These are phyloP conservation scores for Diploscapter pachys DNA, from an alignment of 1,140 invertebrate genomes.

Conservation along the genomic window DNA sequence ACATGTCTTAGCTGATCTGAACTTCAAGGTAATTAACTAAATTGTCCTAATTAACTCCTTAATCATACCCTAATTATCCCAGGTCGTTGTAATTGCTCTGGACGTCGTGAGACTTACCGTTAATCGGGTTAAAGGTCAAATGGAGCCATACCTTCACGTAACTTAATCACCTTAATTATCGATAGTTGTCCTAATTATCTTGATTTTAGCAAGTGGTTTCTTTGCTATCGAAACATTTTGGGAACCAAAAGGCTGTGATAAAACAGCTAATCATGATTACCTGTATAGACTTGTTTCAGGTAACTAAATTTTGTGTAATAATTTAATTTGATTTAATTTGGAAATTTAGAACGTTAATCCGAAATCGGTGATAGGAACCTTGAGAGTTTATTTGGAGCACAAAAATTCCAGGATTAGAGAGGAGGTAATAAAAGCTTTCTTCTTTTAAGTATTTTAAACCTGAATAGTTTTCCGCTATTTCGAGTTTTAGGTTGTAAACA, in stretches of 20 bases:
- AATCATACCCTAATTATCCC: no score
- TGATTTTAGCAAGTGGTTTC: conserved; percentile 34
- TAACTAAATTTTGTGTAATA: no score
- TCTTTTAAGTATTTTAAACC: conserved; percentile 8
- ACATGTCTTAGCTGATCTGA: conserved; percentile 37
- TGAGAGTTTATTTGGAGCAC: conserved; percentile 28
- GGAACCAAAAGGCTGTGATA: conserved; percentile 38
- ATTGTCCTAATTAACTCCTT: background rate
- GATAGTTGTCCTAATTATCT: background rate
- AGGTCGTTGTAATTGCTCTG: conserved; percentile 32
- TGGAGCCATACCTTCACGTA: conserved; percentile 35
- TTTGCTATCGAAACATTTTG: conserved; percentile 31
- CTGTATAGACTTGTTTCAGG: conserved; percentile 33
- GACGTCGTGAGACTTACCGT: conserved; percentile 33
- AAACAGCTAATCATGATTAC: conserved; percentile 40
- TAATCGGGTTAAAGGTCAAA: conserved; percentile 22
- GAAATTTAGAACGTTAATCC: conserved; percentile 21
- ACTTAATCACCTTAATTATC: background rate
- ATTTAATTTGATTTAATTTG: no score
- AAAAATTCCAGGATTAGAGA: conserved; percentile 34
- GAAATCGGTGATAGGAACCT: conserved; percentile 23
- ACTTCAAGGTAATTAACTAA: conserved; percentile 20
- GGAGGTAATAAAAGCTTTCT: conserved; percentile 20
- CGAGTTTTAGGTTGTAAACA: conserved; percentile 28
- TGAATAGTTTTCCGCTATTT: no score